phyloP scores from a whole-genome alignment of 2,113 vertebrate genomes.

The Channa maculata region DNA sequence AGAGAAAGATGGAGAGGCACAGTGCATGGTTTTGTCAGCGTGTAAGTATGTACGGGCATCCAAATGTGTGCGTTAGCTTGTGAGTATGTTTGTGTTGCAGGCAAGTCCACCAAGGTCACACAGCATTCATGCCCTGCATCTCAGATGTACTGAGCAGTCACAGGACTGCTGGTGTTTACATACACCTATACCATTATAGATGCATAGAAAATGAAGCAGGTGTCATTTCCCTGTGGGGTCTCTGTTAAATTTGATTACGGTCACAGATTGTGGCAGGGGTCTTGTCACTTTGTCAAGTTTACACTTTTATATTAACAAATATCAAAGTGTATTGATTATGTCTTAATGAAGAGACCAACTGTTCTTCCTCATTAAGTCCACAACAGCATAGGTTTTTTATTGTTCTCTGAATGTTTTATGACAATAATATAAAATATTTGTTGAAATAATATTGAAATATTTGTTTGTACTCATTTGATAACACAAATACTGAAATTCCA shows the following conservation, averaged over 20 bases:
- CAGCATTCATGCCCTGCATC: constrained; percentile 54
- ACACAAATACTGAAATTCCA: too few relatives aligned
- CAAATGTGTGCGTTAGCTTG: constrained; percentile 20
- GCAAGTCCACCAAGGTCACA: constrained; percentile 72
- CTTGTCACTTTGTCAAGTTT: constrained; percentile 32
- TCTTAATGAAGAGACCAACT: constrained; percentile 31
- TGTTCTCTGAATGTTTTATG: background rate
- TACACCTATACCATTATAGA: background rate
- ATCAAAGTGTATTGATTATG: constrained; percentile 24
- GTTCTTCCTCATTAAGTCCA: constrained; percentile 18
- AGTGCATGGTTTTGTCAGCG: constrained; percentile 25
- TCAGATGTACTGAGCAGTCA: constrained; percentile 59
- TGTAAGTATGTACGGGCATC: constrained; percentile 42
- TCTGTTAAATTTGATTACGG: constrained; percentile 34
- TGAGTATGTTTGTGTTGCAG: constrained; percentile 23
- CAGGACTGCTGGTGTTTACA: constrained; percentile 52
- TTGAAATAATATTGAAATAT: too few relatives aligned
- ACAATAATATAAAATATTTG: too few relatives aligned
- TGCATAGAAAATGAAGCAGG: constrained; percentile 43
- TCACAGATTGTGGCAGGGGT: background rate
- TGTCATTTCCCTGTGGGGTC: constrained; percentile 3
- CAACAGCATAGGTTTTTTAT: background rate
- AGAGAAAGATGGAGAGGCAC: constrained; percentile 50
- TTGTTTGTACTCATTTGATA: too few relatives aligned
- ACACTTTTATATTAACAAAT: constrained; percentile 37